Conservation (phyloP, 2,888 invertebrate genomes). For the Spodoptera littoralis region DNA sequence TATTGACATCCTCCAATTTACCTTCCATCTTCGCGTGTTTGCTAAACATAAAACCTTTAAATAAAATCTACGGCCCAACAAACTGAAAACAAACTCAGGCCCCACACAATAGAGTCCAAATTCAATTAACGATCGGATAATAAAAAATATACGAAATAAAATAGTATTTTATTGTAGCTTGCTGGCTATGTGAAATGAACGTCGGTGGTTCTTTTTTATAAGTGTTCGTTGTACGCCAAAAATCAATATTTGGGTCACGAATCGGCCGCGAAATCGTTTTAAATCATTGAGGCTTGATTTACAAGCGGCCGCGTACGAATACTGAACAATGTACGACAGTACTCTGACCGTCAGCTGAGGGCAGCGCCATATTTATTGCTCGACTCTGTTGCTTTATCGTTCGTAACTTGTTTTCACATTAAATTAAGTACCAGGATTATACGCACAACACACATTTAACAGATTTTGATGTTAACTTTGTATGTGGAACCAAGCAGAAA, state of each 20-base stretch:
- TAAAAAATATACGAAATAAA: constrained; percentile 50
- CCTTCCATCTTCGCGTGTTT: constrained; percentile 57
- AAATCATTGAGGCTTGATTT: constrained; percentile 35
- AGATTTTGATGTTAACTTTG: not conserved
- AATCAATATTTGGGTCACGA: constrained; percentile 65
- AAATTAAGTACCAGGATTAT: not conserved
- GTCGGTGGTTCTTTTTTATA: constrained; percentile 32
- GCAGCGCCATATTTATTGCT: constrained; percentile 7
- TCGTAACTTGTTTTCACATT: not conserved
- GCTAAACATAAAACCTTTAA: constrained; percentile 46
- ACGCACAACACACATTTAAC: no score
- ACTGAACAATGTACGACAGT: constrained; percentile 1
- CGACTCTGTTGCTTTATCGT: not conserved
- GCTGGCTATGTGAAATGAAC: constrained; percentile 29
- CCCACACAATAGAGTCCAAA: constrained; percentile 30
- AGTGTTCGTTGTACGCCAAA: constrained; percentile 43
- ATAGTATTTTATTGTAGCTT: constrained; percentile 45
- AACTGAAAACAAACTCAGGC: constrained; percentile 27
- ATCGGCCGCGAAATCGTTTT: constrained; percentile 45
- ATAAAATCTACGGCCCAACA: constrained; percentile 25
- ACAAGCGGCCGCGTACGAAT: constrained; percentile 28
- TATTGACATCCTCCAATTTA: constrained; percentile 48
- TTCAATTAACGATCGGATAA: constrained; percentile 31
- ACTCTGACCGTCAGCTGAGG: not conserved
- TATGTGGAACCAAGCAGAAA: no score